Conservation (phyloP, 2,113 vertebrate species). For the Phrynosoma platyrhinos region DNA sequence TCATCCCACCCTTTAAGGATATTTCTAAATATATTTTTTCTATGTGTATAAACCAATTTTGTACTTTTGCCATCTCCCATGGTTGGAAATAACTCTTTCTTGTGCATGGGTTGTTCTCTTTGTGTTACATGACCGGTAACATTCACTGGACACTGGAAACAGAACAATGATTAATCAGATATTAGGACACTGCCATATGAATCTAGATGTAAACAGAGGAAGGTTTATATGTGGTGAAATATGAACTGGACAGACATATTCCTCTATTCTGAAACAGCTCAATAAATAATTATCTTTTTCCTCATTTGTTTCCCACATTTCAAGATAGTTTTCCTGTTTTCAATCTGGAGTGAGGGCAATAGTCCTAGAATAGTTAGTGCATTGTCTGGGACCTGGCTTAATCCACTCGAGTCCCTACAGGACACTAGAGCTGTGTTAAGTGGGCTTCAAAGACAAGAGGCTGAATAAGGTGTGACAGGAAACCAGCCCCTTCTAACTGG, state of each 20-base stretch:
- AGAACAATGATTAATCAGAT: background rate
- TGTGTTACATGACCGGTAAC: background rate
- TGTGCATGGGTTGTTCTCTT: background rate
- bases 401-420: constrained; percentile 55
- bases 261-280: background rate
- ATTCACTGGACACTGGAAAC: background rate
- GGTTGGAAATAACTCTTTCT: background rate
- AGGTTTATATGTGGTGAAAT: background rate
- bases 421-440: constrained; percentile 58
- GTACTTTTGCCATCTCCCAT: background rate
- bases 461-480: constrained; percentile 69
- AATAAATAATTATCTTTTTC: background rate
- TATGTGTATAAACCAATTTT: background rate
- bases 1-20: background rate
- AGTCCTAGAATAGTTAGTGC: constrained; percentile 49
- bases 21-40: background rate
- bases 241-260: background rate
- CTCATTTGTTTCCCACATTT: constrained; percentile 26
- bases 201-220: background rate
- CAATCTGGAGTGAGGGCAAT: constrained; percentile 55
- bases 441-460: constrained; percentile 69
- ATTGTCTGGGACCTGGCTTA: constrained; percentile 54
- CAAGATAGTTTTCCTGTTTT: constrained; percentile 14
- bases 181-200: background rate
- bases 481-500: constrained; percentile 72